Evolutionary conservation across 2,113 vertebrate genomes (phyloP).

Genomic region (Hassar affinis): DNA sequence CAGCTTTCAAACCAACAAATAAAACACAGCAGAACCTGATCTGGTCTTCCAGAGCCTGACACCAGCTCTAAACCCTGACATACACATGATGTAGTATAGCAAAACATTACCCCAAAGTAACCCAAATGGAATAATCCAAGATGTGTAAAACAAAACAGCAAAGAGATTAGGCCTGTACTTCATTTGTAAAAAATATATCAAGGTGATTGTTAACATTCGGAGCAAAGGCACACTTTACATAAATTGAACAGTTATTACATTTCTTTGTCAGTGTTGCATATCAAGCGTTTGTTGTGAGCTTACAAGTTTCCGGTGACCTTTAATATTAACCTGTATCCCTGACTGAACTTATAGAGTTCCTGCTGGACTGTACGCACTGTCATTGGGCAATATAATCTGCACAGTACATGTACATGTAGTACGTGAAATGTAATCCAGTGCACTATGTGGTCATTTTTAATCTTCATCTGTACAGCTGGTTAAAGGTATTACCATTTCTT

Average conservation of each 20-base stretch:
- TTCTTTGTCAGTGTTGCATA: background rate
- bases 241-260: background rate
- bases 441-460: background rate
- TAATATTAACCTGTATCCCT: background rate
- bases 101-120: background rate
- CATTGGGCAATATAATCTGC: background rate
- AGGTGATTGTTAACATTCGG: background rate
- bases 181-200: background rate
- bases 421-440: background rate
- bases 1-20: constrained; percentile 39
- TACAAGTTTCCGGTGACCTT: background rate
- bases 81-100: constrained; percentile 11
- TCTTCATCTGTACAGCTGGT: background rate
- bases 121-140: background rate
- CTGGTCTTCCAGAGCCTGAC: constrained; percentile 9
- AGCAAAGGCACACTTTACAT: background rate
- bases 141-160: background rate
- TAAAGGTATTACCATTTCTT: background rate
- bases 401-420: background rate
- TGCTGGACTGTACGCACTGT: background rate
- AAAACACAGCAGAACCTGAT: constrained; percentile 35
- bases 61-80: constrained; percentile 27
- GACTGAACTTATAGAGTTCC: background rate
- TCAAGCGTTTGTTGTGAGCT: background rate
- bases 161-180: background rate